Evolutionary conservation across 2,797 vertebrate genomes (phyloP).

Genomic region (Tragelaphus eurycerus): DNA sequence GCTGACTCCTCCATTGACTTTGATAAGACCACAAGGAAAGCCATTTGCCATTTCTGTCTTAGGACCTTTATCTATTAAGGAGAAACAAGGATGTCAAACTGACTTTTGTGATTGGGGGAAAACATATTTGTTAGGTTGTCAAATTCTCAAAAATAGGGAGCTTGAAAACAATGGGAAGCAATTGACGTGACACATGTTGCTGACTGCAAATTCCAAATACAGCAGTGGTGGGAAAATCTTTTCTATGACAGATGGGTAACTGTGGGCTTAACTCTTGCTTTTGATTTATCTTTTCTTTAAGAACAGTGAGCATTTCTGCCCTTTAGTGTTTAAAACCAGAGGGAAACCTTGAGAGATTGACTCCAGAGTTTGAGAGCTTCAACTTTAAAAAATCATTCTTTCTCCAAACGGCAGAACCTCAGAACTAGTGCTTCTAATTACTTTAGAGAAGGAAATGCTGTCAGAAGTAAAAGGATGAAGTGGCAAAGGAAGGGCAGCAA

Average conservation of each 20-base stretch:
- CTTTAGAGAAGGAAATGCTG: not conserved
- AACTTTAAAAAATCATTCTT: not conserved
- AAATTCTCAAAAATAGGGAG: not conserved
- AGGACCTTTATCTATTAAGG: not conserved
- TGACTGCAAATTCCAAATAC: not conserved
- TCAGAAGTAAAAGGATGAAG: not conserved
- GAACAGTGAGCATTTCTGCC: not conserved
- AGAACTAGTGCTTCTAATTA: not conserved
- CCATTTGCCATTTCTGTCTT: not conserved
- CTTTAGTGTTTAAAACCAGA: slow-evolving; percentile 42
- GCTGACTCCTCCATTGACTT: not conserved
- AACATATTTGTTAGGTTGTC: not conserved
- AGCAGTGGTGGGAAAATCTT: not conserved
- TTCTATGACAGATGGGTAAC: not conserved
- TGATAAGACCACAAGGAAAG: not conserved
- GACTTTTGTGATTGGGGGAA: not conserved
- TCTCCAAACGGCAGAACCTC: slow-evolving; percentile 34
- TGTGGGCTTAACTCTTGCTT: slow-evolving; percentile 8
- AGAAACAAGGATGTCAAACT: not conserved
- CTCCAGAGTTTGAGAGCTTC: slow-evolving; percentile 10
- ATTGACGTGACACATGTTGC: not conserved
- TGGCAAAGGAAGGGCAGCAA: not conserved
- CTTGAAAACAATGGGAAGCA: slow-evolving; percentile 12
- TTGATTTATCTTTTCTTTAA: slow-evolving; percentile 51
- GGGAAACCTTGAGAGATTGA: not conserved